Evolutionary conservation across 2,113 vertebrate species (phyloP), one percentile per base, ranked within the genome.

Genomic region (Lepus americanus): DNA sequence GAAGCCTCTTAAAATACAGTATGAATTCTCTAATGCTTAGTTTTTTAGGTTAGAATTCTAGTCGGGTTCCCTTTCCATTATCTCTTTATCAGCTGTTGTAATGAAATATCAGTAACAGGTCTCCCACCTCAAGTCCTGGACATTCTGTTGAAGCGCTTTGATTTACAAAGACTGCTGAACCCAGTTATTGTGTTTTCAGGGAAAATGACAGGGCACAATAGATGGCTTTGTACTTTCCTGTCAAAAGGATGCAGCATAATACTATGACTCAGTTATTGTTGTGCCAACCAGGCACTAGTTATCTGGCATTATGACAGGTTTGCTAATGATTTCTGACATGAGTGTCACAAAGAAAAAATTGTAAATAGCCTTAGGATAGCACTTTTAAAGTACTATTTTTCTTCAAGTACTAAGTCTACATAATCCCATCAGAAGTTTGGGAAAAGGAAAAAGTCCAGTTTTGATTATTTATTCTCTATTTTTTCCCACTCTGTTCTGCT

Each of bases 301-400:
- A 94, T 98, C 97, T 96, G 95, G 94, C 92, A 97, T 98, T 97
- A 96, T 96, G 98, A 98, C 97, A 98, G 96, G 97, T 98, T 94
- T 70, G 7, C 97, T 99, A 99, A 99, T 98, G 64, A 97, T 98
- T 98, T 96, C 98, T 98, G 98, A 99, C 98, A 98, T 98, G 97
- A 98, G 87, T 98, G 95, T 98, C 97, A 98, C 98, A 98, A 98
- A 98, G 97, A 96, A 98, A 83, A 96, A 96, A 97, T 98, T 98
- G 95, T 97, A 94, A 97, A 97, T 90, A 77, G 64, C 59, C 90
- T 85, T 87, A 87, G 76, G 96, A 0, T 94, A 93, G 67, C 6
- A 80, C 64, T 92, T 88, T 33, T 44, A 53, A 92, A 97, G 55
- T 94, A n/a, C 36, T 93, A 22, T 78, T 96, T 73, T 92, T 95